Evolutionary conservation across 2,888 invertebrate genomes (phyloP), one percentile per base, ranked within the genome.

Genomic region (Drosophila mulleri): DNA sequence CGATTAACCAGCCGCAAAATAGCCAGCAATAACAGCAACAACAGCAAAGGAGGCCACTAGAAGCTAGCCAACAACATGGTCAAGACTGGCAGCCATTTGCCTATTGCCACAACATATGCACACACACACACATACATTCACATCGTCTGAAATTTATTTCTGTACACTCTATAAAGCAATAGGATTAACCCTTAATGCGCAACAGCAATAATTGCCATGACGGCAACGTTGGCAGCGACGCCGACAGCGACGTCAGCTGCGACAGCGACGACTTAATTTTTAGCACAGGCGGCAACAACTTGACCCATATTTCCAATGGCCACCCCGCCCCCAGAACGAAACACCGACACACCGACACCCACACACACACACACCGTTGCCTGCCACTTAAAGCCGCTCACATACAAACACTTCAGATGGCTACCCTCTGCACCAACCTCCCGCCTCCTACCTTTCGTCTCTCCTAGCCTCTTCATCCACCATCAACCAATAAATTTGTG

Each of bases 131-230:
- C 29, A 50, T 44, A 64, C 65, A 65, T n/a, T 59, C 14, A 59
- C 39, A 39, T 16, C 37, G 20, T 63, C 53, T 59, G 44, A 67
- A 67, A 83, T 66, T 68, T 72, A 75, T 70, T 73, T 67, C 65
- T 60, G 65, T 81, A 77, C 67, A 69, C 47, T 76, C 39, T 75
- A 56, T 64, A 69, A 69, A 70, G 83, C 85, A 75, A 75, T 80
- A 72, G 82, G 86, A 90, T 86, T 86, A 86, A 86, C 90, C 90
- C 90, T 81, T 88, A 86, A 83, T 90, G 79, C 87, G 75, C 72
- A 74, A 73, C 81, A 79, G 89, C 89, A 86, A 86, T 86, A 88
- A 90, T 90, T 88, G 87, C 84, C 82, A 83, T 77, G 77, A 88
- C 87, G 75, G 72, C 69, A 61, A 54, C 65, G 56, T 18, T 20